These are phyloP conservation scores for Platyrinchus mystaceus DNA, from an alignment of 2,797 vertebrate species.

Conservation along the genomic window DNA sequence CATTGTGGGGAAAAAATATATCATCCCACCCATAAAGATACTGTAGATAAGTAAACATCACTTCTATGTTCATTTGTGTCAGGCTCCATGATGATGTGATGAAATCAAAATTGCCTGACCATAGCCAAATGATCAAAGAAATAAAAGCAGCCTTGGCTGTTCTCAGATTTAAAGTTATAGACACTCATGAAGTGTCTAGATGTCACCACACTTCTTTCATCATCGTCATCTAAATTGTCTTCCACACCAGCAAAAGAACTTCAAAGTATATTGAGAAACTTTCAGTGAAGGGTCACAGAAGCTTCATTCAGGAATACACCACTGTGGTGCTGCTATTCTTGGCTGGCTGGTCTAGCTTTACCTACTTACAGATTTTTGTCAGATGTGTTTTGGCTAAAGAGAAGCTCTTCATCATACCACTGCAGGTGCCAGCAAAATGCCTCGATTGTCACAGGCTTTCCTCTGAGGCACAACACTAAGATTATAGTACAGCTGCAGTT, in stretches of 20 bases:
- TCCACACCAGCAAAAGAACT: background rate
- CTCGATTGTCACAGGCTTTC: background rate
- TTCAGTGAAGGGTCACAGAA: background rate
- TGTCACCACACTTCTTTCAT: slow-evolving; percentile 12
- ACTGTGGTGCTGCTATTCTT: background rate
- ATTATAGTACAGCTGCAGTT: background rate
- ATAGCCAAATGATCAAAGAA: slow-evolving; percentile 28
- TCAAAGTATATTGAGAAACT: background rate
- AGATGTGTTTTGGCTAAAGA: background rate
- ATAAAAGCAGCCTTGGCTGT: slow-evolving; percentile 8
- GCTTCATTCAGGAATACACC: background rate
- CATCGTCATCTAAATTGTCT: background rate
- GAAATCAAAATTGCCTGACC: slow-evolving; percentile 26
- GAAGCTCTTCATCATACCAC: background rate
- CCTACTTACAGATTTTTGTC: background rate
- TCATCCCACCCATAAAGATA: slow-evolving; percentile 25
- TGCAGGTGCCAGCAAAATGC: background rate
- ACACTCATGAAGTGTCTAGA: background rate
- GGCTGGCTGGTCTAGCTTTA: background rate
- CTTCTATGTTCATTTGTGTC: background rate
- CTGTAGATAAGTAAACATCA: background rate
- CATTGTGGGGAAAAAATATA: background rate
- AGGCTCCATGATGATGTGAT: background rate
- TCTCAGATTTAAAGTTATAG: slow-evolving; percentile 20
- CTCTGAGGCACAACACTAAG: background rate